phyloP scores from a whole-genome alignment of 2,888 invertebrate genomes.

The Chaitophorus viminalis region DNA sequence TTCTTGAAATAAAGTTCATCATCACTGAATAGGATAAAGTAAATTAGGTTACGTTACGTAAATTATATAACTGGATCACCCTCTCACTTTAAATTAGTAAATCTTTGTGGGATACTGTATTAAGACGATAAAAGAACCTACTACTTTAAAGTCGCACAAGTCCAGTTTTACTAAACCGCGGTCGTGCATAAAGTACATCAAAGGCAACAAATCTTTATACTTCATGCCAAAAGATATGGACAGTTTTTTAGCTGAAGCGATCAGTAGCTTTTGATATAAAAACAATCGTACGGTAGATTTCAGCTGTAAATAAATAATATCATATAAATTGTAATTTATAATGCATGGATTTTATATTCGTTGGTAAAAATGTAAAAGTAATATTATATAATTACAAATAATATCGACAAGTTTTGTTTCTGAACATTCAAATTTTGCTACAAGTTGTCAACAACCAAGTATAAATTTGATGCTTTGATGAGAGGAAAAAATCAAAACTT shows the following conservation, averaged over 20 bases:
- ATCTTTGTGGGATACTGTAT: neutral
- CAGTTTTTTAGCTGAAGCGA: slow-evolving; percentile 20
- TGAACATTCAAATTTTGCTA: too few species aligned
- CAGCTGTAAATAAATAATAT: neutral
- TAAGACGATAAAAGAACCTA: neutral
- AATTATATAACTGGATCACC: neutral
- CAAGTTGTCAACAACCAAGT: too few species aligned
- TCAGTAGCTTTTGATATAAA: slow-evolving; percentile 38
- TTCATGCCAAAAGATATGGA: slow-evolving; percentile 9
- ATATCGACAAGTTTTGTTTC: too few species aligned
- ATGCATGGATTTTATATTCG: neutral
- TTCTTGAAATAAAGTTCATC: neutral
- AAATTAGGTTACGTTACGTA: neutral
- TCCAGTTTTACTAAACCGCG: slow-evolving; percentile 14
- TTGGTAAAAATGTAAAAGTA: too few species aligned
- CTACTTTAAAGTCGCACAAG: neutral
- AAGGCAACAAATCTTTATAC: slow-evolving; percentile 23
- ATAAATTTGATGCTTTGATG: too few species aligned
- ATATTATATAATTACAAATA: too few species aligned
- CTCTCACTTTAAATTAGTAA: neutral
- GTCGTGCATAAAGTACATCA: slow-evolving; percentile 20
- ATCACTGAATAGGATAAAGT: neutral
- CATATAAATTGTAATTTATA: neutral
- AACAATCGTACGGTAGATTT: slow-evolving; percentile 36
- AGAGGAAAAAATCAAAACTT: too few species aligned